A percentile compares a stretch with the other conserved stretches of the same genome.
These are phyloP conservation scores for Ephialtes manifestator DNA, from an alignment of 2,888 invertebrate species.

Conservation along the genomic window DNA sequence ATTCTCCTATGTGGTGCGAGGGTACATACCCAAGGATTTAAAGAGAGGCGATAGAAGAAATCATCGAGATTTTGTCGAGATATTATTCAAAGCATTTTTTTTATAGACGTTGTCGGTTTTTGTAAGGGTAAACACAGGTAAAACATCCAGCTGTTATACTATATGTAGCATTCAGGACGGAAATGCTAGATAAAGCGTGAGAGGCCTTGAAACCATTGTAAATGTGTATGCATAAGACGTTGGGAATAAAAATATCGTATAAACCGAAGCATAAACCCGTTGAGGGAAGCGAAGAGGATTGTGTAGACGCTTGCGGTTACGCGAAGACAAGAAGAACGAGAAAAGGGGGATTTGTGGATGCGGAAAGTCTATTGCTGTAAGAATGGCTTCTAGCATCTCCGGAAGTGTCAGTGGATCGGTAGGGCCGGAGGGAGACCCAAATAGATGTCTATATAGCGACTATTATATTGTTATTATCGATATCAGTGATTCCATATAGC, in stretches of 20 bases:
- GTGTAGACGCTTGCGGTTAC: conserved; percentile 18
- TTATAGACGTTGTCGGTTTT: background rate
- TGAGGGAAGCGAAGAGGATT: conserved; percentile 4
- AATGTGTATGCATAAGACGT: conserved; percentile 29
- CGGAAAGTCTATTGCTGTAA: background rate
- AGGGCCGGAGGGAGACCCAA: conserved; percentile 20
- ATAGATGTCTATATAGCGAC: conserved; percentile 3
- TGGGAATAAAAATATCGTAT: conserved; percentile 45
- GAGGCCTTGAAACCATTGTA: conserved; percentile 8
- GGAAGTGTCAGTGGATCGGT: conserved; percentile 43
- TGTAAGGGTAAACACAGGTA: background rate
- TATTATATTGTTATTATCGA: conserved; percentile 39
- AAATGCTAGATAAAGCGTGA: background rate
- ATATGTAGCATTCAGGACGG: background rate
- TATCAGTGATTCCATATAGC: conserved; percentile 33
- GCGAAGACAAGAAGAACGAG: conserved; percentile 30
- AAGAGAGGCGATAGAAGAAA: background rate
- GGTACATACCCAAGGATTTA: background rate
- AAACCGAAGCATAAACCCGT: conserved; percentile 32
- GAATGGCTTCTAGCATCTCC: conserved; percentile 22
- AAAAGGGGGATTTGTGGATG: conserved; percentile 17
- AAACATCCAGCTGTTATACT: conserved; percentile 4
- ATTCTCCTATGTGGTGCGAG: background rate
- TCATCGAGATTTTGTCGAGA: conserved; percentile 1
- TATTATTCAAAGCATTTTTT: conserved; percentile 15